Conservation (phyloP, 2,888 invertebrate genomes). For the Luffia ferchaultella region DNA sequence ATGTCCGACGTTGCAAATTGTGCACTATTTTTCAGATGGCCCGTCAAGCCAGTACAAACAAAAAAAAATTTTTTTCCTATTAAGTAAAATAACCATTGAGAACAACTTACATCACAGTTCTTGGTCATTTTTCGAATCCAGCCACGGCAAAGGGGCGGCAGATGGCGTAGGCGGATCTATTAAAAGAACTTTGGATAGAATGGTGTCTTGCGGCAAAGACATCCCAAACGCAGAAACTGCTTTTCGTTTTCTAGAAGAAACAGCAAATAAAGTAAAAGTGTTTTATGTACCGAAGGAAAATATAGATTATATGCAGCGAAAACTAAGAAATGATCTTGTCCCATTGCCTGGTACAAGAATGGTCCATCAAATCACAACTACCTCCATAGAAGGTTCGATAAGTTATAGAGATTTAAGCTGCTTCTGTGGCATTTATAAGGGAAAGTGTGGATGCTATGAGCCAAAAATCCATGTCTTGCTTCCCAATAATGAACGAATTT, state of each 20-base stretch:
- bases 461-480: too few relatives aligned
- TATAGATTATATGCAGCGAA: too few relatives aligned
- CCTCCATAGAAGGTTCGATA: too few relatives aligned
- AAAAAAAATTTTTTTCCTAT: neutral
- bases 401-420: too few relatives aligned
- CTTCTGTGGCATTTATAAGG: too few relatives aligned
- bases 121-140: neutral
- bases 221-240: neutral
- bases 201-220: neutral
- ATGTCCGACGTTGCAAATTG: neutral
- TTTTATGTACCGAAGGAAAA: too few relatives aligned
- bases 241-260: neutral
- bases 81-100: neutral
- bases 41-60: neutral
- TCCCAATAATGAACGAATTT: too few relatives aligned
- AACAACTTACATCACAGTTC: neutral
- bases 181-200: neutral
- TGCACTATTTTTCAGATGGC: neutral
- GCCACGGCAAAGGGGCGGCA: neutral
- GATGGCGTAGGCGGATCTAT: neutral
- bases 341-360: too few relatives aligned
- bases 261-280: slow-evolving; percentile 26
- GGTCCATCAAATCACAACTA: too few relatives aligned
- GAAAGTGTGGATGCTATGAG: too few relatives aligned
- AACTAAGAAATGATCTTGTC: too few relatives aligned